phyloP scores from a whole-genome alignment of 2,113 vertebrate species.

The Poeciliopsis turrubarensis region DNA sequence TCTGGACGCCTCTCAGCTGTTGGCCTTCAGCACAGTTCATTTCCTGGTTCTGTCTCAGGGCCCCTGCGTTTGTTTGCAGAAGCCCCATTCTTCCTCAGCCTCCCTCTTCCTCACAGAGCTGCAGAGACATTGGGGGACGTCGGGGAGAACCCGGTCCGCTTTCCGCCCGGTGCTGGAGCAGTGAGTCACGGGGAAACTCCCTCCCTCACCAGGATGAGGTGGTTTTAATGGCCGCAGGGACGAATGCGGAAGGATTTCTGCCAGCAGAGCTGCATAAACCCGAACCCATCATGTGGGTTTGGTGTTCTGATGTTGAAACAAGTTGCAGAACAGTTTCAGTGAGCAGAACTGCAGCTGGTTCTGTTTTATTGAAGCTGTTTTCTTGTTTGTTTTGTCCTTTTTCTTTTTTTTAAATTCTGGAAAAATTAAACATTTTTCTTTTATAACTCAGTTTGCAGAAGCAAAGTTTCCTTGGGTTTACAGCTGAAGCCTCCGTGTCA shows the following conservation, averaged over 20 bases:
- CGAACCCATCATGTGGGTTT: neutral
- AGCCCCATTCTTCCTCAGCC: conserved; percentile 21
- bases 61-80: conserved; percentile 24
- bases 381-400: too few relatives aligned
- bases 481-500: too few relatives aligned
- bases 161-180: conserved; percentile 19
- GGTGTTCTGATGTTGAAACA: neutral
- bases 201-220: conserved; percentile 40
- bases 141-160: conserved; percentile 17
- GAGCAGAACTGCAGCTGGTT: neutral
- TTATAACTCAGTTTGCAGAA: too few relatives aligned
- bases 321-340: neutral
- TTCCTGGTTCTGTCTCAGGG: conserved; percentile 17
- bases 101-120: conserved; percentile 45
- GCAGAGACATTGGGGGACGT: conserved; percentile 4
- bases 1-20: neutral
- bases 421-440: too few relatives aligned
- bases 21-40: neutral
- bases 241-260: conserved; percentile 2
- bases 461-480: too few relatives aligned
- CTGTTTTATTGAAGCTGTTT: neutral
- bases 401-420: neutral
- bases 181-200: conserved; percentile 61
- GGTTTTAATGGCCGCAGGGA: neutral
- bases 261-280: conserved; percentile 5